These are phyloP conservation scores for Apis laboriosa DNA, from an alignment of 1,140 invertebrate genomes.

Conservation along the genomic window DNA sequence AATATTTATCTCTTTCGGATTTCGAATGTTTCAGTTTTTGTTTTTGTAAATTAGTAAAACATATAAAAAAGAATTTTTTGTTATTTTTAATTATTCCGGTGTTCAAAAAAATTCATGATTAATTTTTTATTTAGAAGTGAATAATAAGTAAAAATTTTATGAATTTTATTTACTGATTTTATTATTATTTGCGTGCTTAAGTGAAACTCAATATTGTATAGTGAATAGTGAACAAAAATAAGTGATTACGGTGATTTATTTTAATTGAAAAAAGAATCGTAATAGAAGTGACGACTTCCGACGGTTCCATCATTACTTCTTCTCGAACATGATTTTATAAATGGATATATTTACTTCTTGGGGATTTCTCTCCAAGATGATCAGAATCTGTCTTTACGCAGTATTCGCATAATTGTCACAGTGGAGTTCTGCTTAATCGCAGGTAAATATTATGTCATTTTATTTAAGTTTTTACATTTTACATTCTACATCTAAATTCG, in stretches of 20 bases:
- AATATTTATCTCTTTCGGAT: not conserved
- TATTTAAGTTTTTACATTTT: too few relatives aligned
- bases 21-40: not conserved
- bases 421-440: conserved; percentile 80
- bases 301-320: conserved; percentile 1
- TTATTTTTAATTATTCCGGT: not conserved
- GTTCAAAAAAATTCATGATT: not conserved
- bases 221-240: conserved; percentile 21
- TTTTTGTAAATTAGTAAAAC: not conserved
- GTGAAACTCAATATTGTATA: not conserved
- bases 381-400: conserved; percentile 55
- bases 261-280: not conserved
- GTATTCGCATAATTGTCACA: conserved; percentile 76
- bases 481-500: not conserved
- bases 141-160: not conserved
- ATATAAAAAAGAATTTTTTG: not conserved
- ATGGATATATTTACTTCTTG: conserved; percentile 54
- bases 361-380: conserved; percentile 64
- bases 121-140: not conserved
- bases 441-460: conserved; percentile 63
- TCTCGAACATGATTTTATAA: conserved; percentile 50
- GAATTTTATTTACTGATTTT: not conserved
- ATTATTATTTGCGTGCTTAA: too few relatives aligned
- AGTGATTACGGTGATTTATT: conserved; percentile 9
- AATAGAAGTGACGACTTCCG: conserved; percentile 20